Evolutionary conservation across 2,113 vertebrate species (phyloP), one percentile per base, ranked within the genome.

Genomic region (Lates calcarifer): DNA sequence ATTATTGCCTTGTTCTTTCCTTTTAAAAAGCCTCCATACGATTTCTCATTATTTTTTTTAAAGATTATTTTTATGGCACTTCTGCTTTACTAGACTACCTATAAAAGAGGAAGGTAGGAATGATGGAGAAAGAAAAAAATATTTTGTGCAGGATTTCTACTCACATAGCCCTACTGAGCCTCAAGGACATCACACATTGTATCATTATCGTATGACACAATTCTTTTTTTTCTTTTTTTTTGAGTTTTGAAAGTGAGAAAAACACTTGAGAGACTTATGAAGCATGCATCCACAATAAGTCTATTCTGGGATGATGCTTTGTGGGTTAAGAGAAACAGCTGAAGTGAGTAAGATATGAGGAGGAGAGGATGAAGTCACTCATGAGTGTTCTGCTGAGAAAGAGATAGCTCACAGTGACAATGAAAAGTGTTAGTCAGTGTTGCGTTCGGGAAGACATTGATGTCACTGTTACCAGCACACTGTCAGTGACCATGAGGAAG

Each of bases 1-100:
- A 64, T 74, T 67, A 79, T 33, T 53, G 33, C 55, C 51, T 60
- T 10, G 12, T n/a, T 82, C 41, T 64, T 64, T 18, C 20, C 31
- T 73, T 82, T 82, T 65, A 77, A 66, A 74, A 83, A 85, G 45
- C 81, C 61, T 65, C 26, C 15, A 33, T 80, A 82, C 15, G 8
- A 63, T 77, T 80, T 84, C 75, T 83, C 66, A 86, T 90, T 77
- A 79, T 69, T 83, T 82, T 62, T 83, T 79, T 60, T n/a, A 68
- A 84, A 84, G 45, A 87, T 87, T 39, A 82, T 82, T 84, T 84
- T 89, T 81, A 86, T 49, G 51, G 56, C 37, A 68, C 81, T 72
- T 62, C 73, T 82, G 53, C 63, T 87, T 92, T 86, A 87, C 70
- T 62, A 35, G 69, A 15, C 62, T 35, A 39, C 60, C 64, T 18